Evolutionary conservation across 2,888 invertebrate species (phyloP).

Genomic region (Microplitis manilae): DNA sequence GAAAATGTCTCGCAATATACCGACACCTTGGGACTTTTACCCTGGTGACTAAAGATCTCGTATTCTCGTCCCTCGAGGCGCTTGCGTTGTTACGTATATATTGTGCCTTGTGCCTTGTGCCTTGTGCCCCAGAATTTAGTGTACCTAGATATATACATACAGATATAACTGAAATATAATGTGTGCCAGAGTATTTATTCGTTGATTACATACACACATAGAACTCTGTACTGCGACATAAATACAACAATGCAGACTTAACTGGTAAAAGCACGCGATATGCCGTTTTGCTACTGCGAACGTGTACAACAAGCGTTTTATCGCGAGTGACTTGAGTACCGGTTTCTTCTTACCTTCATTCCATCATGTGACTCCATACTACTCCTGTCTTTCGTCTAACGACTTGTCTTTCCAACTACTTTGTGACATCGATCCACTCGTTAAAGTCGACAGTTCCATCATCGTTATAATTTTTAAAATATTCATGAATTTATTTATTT

Average conservation of each 20-base stretch:
- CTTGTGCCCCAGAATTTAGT: constrained; percentile 8
- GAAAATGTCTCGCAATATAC: constrained; percentile 30
- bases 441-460: neutral
- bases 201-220: neutral
- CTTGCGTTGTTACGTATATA: neutral
- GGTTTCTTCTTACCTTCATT: constrained; percentile 41
- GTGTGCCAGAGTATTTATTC: no score
- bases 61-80: constrained; percentile 14
- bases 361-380: constrained; percentile 1
- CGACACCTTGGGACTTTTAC: constrained; percentile 24
- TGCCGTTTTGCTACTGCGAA: constrained; percentile 31
- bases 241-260: neutral
- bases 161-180: neutral
- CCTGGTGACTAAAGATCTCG: constrained; percentile 14
- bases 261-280: constrained; percentile 32
- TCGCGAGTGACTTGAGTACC: constrained; percentile 35
- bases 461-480: neutral
- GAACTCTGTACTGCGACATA: neutral
- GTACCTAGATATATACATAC: neutral
- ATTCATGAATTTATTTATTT: neutral
- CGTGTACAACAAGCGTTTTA: constrained; percentile 44
- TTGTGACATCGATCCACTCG: constrained; percentile 1
- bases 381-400: constrained; percentile 27
- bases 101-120: neutral
- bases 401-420: constrained; percentile 15